Base-by-base conservation (phyloP, 2,888 invertebrate genomes). In the Monochamus alternatus region DNA sequence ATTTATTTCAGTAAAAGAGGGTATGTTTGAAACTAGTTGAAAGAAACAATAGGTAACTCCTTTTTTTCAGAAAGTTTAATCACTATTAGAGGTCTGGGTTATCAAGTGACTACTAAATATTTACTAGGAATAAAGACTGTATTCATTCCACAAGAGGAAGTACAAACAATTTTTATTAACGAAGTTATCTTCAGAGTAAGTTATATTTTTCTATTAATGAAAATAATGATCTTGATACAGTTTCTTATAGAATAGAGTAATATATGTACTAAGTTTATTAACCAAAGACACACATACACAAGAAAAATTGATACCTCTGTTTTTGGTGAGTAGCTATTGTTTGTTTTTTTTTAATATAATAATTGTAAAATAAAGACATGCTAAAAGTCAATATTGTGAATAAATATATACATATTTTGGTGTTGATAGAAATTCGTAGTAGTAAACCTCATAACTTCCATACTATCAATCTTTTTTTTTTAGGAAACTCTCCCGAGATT, bases 151-250 rank as follows among this genome's bases (percentile, higher is more conserved):
- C 63, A 65, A 31, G 79, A 81, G 30, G 70, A 75, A 76, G 75
- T 81, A 74, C 76, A 78, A 78, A 75, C 8, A 31, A 51, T 81
- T 64, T 81, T 81, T 75, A 79, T 81, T 32, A 81, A 81, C 60
- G 81, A 81, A 81, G 77, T 79, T 58, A 78, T 81, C 43, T 71
- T 71, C 62, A 77, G 77, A 65, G 81, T 81, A 73, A 77, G 77
- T 72, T 38, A 10, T n/a, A 55, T 14, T n/a, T 55, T 5, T n/a
- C 14, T 7, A 51, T n/a, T 51, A 12, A 22, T 55, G 22, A 12
- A 55, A 55, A 14, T 52, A 10, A 52, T 10, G n/a, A 4, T 22
- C n/a, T 22, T 22, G 22, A 22, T 58, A 72, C n/a, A 38, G n/a
- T 63, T n/a, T 51, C n/a, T 80, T 76, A 66, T 69, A 80, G 80